Percentiles rank a stretch among this genome's conserved stretches.
These are phyloP conservation scores for Itoplectis maculator DNA, from an alignment of 2,888 invertebrate genomes.

Conservation along the genomic window DNA sequence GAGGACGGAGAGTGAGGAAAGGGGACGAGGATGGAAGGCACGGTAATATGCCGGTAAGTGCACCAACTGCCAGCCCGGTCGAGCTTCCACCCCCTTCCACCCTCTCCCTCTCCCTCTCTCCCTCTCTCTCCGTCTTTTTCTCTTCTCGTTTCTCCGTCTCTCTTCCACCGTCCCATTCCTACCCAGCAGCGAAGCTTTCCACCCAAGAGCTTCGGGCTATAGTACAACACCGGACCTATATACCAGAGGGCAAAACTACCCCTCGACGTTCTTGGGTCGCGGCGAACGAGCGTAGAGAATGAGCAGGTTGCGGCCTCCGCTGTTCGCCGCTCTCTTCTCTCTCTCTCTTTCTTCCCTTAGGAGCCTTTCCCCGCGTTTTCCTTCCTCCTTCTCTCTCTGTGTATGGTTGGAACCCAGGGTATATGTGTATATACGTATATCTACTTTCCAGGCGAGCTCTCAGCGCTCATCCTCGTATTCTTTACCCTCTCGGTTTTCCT, in stretches of 20 bases:
- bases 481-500: constrained; percentile 17
- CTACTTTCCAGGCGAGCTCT: constrained; percentile 13
- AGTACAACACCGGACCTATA: constrained; percentile 46
- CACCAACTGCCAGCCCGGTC: constrained; percentile 62
- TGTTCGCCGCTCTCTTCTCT: constrained; percentile 28
- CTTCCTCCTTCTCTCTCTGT: neutral
- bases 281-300: constrained; percentile 34
- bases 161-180: neutral
- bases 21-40: constrained; percentile 60
- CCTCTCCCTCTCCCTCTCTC: constrained; percentile 6
- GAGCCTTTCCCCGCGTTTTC: no score
- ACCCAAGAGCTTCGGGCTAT: constrained; percentile 43
- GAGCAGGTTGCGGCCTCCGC: constrained; percentile 51
- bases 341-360: neutral
- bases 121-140: no score
- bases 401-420: neutral
- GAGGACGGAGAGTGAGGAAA: constrained; percentile 56
- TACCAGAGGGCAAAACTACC: constrained; percentile 45
- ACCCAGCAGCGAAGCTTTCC: constrained; percentile 24
- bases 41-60: constrained; percentile 74
- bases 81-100: constrained; percentile 22
- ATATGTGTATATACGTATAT: no score
- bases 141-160: constrained; percentile 3
- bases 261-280: constrained; percentile 45
- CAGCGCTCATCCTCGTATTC: constrained; percentile 10